phyloP scores from a whole-genome alignment of 2,888 invertebrate species.

The Gordius sp. region DNA sequence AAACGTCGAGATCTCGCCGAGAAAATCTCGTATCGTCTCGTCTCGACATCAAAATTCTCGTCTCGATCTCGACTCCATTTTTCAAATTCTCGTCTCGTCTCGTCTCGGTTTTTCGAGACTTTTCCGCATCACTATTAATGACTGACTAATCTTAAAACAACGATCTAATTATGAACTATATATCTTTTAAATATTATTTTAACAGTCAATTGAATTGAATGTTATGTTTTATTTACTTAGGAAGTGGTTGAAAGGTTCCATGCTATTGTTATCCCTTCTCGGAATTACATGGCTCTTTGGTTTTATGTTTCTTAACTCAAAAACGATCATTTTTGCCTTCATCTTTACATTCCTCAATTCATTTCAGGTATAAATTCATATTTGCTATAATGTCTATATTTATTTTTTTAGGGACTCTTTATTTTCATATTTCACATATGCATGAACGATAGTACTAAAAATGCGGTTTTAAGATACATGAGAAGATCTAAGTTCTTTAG shows the following conservation, averaged over 20 bases:
- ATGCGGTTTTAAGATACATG: not conserved
- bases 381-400: not conserved
- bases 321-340: not conserved
- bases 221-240: not conserved
- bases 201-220: not conserved
- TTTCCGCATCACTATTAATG: too few relatives aligned
- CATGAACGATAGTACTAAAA: not conserved
- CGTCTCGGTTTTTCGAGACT: too few relatives aligned
- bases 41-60: too few relatives aligned
- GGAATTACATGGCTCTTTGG: conserved; percentile 4
- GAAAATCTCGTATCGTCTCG: too few relatives aligned
- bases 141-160: too few relatives aligned
- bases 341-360: not conserved
- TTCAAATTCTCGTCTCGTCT: too few relatives aligned
- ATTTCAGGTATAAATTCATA: conserved; percentile 1
- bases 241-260: conserved; percentile 5
- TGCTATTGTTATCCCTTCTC: not conserved
- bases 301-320: not conserved
- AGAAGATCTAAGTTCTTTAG: not conserved
- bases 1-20: too few relatives aligned
- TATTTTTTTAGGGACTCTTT: not conserved
- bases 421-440: conserved; percentile 3
- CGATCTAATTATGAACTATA: too few relatives aligned
- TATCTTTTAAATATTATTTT: too few relatives aligned
- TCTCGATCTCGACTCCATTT: too few relatives aligned